A percentile compares a stretch with the other conserved stretches of the same genome.
These are phyloP conservation scores for Heterodera carotae DNA, from an alignment of 1,140 invertebrate species.

Conservation along the genomic window DNA sequence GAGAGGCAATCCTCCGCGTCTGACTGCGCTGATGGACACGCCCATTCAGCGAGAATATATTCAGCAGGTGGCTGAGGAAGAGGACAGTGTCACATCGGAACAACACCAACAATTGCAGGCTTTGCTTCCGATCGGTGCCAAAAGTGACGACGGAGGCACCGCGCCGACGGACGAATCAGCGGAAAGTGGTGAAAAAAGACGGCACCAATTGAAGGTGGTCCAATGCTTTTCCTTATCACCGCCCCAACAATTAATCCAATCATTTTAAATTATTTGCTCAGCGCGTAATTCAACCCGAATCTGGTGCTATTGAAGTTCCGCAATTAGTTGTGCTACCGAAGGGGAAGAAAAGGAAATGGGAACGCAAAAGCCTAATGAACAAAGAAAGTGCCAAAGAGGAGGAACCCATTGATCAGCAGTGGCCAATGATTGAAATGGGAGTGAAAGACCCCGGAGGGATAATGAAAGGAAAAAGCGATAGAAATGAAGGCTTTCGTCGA, in stretches of 20 bases:
- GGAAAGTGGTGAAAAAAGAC: background rate
- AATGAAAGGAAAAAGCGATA: background rate
- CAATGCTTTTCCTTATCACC: no score
- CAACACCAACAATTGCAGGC: background rate
- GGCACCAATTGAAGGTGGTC: background rate
- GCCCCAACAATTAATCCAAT: no score
- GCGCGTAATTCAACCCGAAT: background rate
- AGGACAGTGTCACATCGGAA: background rate
- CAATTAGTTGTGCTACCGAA: background rate
- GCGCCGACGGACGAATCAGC: background rate
- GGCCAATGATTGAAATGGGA: background rate
- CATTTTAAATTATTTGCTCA: no score
- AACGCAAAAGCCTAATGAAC: background rate
- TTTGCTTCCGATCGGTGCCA: background rate
- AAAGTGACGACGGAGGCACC: background rate
- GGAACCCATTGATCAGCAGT: background rate
- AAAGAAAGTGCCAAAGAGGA: background rate
- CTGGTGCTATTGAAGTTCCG: background rate
- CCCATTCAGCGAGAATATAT: background rate
- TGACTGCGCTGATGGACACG: constrained; percentile 34
- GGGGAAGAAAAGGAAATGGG: background rate
- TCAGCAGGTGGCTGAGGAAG: background rate
- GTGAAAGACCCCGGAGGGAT: background rate
- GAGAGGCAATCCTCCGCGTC: constrained; percentile 29
- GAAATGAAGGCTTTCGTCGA: background rate